Percentiles rank a stretch among this genome's conserved stretches.
Evolutionary conservation across 2,797 vertebrate genomes (phyloP).

Genomic region (Glossophaga mutica): DNA sequence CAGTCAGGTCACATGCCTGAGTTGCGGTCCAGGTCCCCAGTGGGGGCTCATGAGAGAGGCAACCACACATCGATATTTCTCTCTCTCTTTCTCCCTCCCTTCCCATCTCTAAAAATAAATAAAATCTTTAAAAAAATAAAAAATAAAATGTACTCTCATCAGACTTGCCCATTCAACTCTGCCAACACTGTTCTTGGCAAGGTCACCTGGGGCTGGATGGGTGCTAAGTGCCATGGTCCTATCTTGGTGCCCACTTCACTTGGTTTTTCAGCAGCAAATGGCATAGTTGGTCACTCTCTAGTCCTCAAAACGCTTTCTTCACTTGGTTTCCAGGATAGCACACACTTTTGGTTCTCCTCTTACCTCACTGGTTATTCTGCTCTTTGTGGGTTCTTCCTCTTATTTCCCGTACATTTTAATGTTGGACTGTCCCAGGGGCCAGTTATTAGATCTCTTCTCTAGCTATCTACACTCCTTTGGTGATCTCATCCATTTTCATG

Average conservation of each 20-base stretch:
- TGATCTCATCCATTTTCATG: constrained; percentile 29
- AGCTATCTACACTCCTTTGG: background rate
- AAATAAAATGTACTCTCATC: background rate
- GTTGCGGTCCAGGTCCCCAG: no score
- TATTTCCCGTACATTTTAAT: constrained; percentile 1
- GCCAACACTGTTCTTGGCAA: constrained; percentile 27
- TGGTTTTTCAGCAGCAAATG: constrained; percentile 10
- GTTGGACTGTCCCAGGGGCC: background rate
- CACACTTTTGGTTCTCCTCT: background rate
- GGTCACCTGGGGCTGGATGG: background rate
- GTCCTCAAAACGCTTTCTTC: constrained; percentile 18
- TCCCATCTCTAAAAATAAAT: no score
- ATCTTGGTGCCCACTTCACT: constrained; percentile 25
- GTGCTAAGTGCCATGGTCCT: background rate
- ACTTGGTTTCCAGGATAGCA: constrained; percentile 12
- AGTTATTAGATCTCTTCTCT: background rate
- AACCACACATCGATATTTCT: no score
- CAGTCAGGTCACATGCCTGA: no score
- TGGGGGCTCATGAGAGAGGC: no score
- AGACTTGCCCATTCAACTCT: background rate
- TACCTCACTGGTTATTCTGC: background rate
- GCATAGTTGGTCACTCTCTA: background rate
- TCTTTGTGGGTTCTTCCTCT: constrained; percentile 2
- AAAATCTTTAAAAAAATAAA: no score
- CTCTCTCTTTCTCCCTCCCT: no score